These are phyloP conservation scores for Ridgeia piscesae DNA, from an alignment of 1,140 invertebrate species.

Conservation along the genomic window DNA sequence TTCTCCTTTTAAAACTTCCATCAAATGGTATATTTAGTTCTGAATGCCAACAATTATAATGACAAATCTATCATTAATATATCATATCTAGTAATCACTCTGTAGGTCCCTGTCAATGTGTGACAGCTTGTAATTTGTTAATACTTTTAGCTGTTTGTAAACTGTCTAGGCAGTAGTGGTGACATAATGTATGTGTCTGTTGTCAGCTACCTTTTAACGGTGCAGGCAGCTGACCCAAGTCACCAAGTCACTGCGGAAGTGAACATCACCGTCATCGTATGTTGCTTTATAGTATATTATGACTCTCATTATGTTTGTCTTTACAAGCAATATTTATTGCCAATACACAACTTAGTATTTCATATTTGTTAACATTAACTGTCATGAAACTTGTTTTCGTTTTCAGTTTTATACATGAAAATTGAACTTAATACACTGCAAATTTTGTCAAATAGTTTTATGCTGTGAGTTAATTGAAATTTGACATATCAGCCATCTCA, in stretches of 20 bases:
- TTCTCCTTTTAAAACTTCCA: not conserved
- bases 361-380: too few species aligned
- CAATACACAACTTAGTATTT: too few species aligned
- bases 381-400: too few species aligned
- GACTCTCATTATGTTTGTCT: too few species aligned
- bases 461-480: too few species aligned
- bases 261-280: conserved; percentile 16
- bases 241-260: not conserved
- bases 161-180: not conserved
- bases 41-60: not conserved
- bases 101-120: not conserved
- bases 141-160: not conserved
- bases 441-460: too few species aligned
- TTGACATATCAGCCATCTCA: too few species aligned
- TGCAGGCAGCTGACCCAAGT: not conserved
- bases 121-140: too few species aligned
- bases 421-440: too few species aligned
- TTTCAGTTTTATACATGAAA: too few species aligned
- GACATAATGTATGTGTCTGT: not conserved
- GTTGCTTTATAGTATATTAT: not conserved
- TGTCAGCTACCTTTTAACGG: conserved; percentile 17
- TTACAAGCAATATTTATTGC: too few species aligned
- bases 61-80: not conserved
- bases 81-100: not conserved
- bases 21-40: not conserved